These are phyloP conservation scores for Seira sanloemensis DNA, from an alignment of 2,888 invertebrate species.

Conservation along the genomic window DNA sequence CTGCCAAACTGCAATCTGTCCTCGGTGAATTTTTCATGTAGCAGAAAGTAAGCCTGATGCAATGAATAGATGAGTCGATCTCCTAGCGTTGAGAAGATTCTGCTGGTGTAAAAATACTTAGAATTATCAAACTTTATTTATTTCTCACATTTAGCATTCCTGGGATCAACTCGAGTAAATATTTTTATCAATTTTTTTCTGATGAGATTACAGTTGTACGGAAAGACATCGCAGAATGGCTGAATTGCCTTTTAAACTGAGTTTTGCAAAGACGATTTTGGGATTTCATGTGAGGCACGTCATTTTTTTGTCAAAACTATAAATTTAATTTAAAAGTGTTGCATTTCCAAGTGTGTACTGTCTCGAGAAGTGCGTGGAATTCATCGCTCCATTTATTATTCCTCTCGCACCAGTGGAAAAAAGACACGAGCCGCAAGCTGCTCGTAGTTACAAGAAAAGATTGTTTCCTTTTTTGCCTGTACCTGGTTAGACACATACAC, in stretches of 20 bases:
- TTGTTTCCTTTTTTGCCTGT: background rate
- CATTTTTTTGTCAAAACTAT: slow-evolving; percentile 1
- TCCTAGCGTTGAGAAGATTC: background rate
- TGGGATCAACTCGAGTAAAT: background rate
- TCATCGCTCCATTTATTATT: background rate
- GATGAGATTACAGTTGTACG: background rate
- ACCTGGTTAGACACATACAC: slow-evolving; percentile 14
- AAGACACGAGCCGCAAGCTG: background rate
- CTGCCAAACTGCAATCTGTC: background rate
- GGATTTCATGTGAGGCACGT: background rate
- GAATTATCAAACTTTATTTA: background rate
- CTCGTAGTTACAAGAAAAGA: background rate
- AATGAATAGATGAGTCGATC: too few relatives aligned
- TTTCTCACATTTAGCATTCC: background rate
- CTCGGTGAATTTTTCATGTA: background rate
- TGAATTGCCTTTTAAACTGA: slow-evolving; percentile 1
- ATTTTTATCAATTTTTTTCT: background rate
- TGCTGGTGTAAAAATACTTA: background rate
- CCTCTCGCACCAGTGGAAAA: background rate
- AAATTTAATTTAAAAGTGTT: slow-evolving; percentile 1
- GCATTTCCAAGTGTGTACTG: background rate
- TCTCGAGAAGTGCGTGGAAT: background rate
- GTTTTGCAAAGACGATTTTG: background rate
- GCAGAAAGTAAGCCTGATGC: background rate
- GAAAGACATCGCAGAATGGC: background rate